Conservation (phyloP, 2,797 vertebrate species). For the Podargus strigoides region DNA sequence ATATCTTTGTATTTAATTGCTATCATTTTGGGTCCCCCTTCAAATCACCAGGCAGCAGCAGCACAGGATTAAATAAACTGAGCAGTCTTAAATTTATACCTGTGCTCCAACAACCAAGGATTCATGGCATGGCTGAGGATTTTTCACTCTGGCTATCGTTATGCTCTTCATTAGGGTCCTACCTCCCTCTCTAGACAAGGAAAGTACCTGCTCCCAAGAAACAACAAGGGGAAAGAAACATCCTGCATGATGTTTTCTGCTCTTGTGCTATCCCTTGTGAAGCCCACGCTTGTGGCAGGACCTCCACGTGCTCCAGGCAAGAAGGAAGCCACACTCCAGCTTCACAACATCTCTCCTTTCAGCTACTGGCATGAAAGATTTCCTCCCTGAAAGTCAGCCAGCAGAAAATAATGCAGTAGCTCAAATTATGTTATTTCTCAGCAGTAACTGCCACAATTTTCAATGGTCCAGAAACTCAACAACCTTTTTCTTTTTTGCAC, state of each 20-base stretch:
- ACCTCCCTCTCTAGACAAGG: neutral
- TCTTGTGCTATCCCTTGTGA: neutral
- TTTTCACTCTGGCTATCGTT: neutral
- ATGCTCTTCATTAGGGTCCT: neutral
- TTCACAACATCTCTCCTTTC: neutral
- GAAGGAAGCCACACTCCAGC: neutral
- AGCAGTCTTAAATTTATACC: neutral
- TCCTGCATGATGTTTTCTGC: neutral
- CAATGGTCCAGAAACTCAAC: neutral
- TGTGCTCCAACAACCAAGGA: neutral
- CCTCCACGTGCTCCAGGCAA: neutral
- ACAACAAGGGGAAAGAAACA: neutral
- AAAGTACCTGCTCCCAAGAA: neutral
- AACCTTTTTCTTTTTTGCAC: neutral
- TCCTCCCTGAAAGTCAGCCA: neutral
- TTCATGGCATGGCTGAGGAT: neutral
- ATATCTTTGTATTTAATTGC: neutral
- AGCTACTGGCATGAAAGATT: neutral
- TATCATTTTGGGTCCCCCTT: neutral
- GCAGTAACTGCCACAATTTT: neutral
- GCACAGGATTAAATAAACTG: neutral
- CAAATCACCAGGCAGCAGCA: neutral
- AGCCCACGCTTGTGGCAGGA: neutral
- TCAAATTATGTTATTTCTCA: neutral
- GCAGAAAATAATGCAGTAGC: neutral